A percentile compares a stretch with the other conserved stretches of the same genome.
Evolutionary conservation across 1,140 invertebrate species (phyloP).

Genomic region (Tetragonula clypearis): DNA sequence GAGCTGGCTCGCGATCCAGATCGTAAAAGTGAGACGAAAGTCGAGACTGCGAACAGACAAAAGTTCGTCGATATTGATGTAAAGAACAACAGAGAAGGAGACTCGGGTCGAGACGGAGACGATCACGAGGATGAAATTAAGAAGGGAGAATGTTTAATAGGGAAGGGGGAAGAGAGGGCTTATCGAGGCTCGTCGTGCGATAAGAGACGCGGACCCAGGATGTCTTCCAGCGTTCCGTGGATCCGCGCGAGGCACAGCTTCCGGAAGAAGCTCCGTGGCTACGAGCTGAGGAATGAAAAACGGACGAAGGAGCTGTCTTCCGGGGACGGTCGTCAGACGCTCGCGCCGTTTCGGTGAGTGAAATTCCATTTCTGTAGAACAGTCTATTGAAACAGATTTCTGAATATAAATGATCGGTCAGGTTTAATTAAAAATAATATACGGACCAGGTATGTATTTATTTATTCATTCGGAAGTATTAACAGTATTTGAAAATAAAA

Average conservation of each 20-base stretch:
- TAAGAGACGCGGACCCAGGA: constrained; percentile 37
- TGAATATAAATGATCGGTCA: not conserved
- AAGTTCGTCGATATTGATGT: too few relatives aligned
- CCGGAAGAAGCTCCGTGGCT: constrained; percentile 55
- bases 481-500: too few relatives aligned
- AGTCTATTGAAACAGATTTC: not conserved
- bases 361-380: not conserved
- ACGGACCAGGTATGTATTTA: too few relatives aligned
- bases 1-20: not conserved
- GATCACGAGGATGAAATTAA: not conserved
- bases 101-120: not conserved
- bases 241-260: constrained; percentile 54
- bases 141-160: constrained; percentile 4
- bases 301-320: not conserved
- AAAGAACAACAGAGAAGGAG: too few relatives aligned
- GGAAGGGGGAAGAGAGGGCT: constrained; percentile 37
- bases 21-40: too few relatives aligned
- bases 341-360: constrained; percentile 38
- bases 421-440: not conserved
- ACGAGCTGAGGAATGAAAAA: constrained; percentile 44
- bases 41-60: too few relatives aligned
- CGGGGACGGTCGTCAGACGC: not conserved
- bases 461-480: too few relatives aligned
- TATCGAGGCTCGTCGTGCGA: constrained; percentile 31
- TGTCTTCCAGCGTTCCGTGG: constrained; percentile 59